Evolutionary conservation across 1,140 invertebrate species (phyloP), one percentile per base, ranked within the genome.

Genomic region (Helicoverpa armigera): DNA sequence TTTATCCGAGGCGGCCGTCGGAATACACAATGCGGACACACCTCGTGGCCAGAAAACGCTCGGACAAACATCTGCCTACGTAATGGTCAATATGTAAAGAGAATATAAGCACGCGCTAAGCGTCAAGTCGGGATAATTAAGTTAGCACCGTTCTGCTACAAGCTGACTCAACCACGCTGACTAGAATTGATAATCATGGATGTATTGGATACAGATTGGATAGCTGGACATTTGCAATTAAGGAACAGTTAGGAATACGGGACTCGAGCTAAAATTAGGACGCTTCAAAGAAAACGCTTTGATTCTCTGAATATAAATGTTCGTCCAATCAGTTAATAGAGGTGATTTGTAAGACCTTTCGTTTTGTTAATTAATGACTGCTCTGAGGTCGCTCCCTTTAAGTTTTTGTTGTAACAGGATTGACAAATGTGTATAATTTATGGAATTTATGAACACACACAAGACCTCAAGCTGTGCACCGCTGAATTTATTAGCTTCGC

Each of bases 21-120:
- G 53, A 73, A 73, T 77, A 53, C 61, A 53, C 16, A 70, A 70
- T 53, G 67, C 67, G 48, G 43, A 51, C 50, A 50, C 48, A 70
- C 48, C 48, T 70, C 67, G 50, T 31, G 50, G 16, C 13, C 14
- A 67, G 75, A 77, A 76, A 65, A 35, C 48, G 58, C 35, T 77
- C 13, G 60, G 14, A 60, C 70, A 73, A 63, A 75, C 73, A 75
- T 75, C 58, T 35, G 56, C 73, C 50, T 54, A 53, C 75, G 56
- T 75, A 48, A 77, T 53, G 14, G 75, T 77, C 75, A 65, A 65
- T 63, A 76, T 63, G 58, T 76, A 76, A 77, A 77, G 75, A 56
- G 18, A 65, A 54, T 63, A 74, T 56, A 72, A 73, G 58, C 69
- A 65, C n/a, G 79, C 50, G 60, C 70, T 80, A 16, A 9, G 56